Base-by-base conservation (phyloP, 2,113 vertebrate species). In the Lasiurus borealis region DNA sequence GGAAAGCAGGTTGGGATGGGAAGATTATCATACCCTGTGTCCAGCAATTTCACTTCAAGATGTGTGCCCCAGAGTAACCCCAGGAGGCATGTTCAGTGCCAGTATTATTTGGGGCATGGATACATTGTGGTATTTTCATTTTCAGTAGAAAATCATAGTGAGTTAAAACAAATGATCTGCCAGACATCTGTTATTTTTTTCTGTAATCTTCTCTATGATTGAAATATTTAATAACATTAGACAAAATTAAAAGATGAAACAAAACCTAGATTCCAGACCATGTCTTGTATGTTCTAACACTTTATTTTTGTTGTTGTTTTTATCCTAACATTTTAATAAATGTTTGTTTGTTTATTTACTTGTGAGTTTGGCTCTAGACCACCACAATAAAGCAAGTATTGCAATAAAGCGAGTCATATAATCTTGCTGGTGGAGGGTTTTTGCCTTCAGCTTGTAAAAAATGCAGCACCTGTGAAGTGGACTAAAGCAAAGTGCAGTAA, bases 171-270 rank as follows among this genome's bases (percentile, higher is more conserved):
- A 94, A 75, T 93, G 72, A 90, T 94, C 46, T 91, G 50, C 78
- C 69, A 95, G 87, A 73, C 90, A 91, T 85, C 91, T 94, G 90
- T 89, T 95, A 64, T 90, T 88, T 94, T 88, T 97, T 87, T 90
- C 52, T 69, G 27, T 71, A 85, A 85, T 94, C 87, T 89, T 34
- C 13, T 85, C 90, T 93, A 31, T 91, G 66, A 86, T 62, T 46
- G 54, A 94, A 91, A 91, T 95, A 93, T 86, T 94, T 89, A 73
- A 75, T 75, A 92, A 85, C 68, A n/a, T 93, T 87, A 96, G 77
- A 57, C 34, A 95, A 95, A 91, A 94, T 54, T 27, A 95, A 93
- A 94, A 91, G 54, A 78, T 75, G 69, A 91, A 93, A 91, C 23
- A 83, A n/a, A 88, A 73, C 40, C 44, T 90, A 71, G 75, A 44